Base-by-base conservation (phyloP, 2,113 vertebrate genomes). In the Phylloscopus whistleri region DNA sequence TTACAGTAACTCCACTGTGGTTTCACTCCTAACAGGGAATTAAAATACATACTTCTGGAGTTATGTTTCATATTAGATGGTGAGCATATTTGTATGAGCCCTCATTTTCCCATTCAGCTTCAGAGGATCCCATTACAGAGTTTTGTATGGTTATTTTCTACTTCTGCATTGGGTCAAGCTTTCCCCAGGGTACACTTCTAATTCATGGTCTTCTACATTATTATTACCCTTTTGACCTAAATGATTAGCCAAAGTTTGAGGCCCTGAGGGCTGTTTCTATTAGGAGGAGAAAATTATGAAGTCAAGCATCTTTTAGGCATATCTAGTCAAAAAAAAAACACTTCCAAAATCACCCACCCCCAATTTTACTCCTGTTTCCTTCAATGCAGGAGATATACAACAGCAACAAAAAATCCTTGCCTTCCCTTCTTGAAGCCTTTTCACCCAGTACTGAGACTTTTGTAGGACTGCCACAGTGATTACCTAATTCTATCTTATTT, bases 211-310 rank as follows among this genome's bases (percentile, higher is more conserved):
- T 89, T 94, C 84, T 89, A 96, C 91, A 87, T 95, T 95, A 95
- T 95, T 97, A 95, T 93, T 97, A 95, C 89, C 91, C 94, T 97
- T 94, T 81, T 95, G 95, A 96, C 96, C 89, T 84, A 92, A 94
- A 90, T 84, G 91, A 97, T 97, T 94, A 97, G 89, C 93, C 86
- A 89, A 87, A 95, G 72, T 89, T 95, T 93, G 86, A 94, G 80
- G 76, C 91, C 96, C 91, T 78, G 73, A 90, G 94, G 93, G 83
- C 64, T 94, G 64, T 92, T 96, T 95, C 84, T 93, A 88, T 95
- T 94, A 92, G 63, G 46, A 93, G 72, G 33, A 90, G 51, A 95
- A 96, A 95, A 92, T 81, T 80, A 95, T 48, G 52, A 96, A 97
- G 83, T 78, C 84, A 96, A 89, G 80, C 73, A 84, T 92, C 89